Evolutionary conservation across 2,797 vertebrate species (phyloP).

Genomic region (Fistularia tabacaria): DNA sequence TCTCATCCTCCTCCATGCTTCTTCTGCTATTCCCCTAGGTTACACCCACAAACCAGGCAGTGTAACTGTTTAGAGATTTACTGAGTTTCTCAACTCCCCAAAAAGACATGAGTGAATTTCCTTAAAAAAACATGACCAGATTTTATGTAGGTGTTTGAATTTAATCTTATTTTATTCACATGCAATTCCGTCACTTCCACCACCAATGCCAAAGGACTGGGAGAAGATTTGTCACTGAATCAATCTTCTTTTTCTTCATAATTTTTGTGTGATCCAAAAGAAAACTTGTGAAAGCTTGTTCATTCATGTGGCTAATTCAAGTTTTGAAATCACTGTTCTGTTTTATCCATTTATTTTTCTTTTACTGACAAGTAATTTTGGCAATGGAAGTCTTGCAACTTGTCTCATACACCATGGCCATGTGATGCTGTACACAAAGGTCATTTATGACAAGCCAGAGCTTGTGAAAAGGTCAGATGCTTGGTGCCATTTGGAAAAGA

Average conservation of each 20-base stretch:
- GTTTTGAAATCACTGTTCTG: no score
- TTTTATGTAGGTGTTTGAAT: constrained; percentile 63
- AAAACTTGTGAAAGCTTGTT: no score
- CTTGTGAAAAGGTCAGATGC: constrained; percentile 69
- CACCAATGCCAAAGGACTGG: constrained; percentile 18
- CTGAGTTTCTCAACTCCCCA: constrained; percentile 45
- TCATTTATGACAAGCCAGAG: constrained; percentile 63
- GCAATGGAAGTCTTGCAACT: constrained; percentile 28
- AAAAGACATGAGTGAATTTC: constrained; percentile 53
- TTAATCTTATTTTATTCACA: constrained; percentile 52
- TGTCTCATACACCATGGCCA: constrained; percentile 41
- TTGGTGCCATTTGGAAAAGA: constrained; percentile 70
- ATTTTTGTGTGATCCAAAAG: no score
- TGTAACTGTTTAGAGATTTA: constrained; percentile 55
- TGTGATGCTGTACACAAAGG: constrained; percentile 63
- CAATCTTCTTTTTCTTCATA: no score
- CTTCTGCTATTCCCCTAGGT: constrained; percentile 32
- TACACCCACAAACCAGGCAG: constrained; percentile 45
- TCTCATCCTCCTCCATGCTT: constrained; percentile 39
- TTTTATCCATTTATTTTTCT: no score
- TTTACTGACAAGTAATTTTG: no score
- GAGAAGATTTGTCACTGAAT: constrained; percentile 34
- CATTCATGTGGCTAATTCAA: no score
- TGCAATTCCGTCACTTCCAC: constrained; percentile 36
- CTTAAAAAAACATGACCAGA: constrained; percentile 47